Percentiles rank a stretch among this genome's conserved stretches.
phyloP scores from a whole-genome alignment of 2,888 invertebrate genomes.

The Phlogophora meticulosa region DNA sequence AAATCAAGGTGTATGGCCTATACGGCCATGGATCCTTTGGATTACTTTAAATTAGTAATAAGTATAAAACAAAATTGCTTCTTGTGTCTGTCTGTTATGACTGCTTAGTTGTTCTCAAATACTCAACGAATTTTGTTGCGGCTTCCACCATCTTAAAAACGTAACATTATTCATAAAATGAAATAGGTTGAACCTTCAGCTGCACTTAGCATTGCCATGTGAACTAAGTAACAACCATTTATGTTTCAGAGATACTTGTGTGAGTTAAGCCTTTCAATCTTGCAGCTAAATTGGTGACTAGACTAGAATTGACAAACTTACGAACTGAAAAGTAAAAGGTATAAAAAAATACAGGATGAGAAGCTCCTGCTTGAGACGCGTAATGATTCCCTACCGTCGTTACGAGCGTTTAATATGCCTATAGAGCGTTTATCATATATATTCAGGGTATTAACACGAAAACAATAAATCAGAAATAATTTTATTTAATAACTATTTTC shows the following conservation, averaged over 20 bases:
- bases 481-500: slow-evolving; percentile 56
- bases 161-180: background rate
- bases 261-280: background rate
- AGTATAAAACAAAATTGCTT: no score
- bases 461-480: slow-evolving; percentile 20
- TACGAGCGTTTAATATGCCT: background rate
- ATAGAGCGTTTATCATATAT: no score
- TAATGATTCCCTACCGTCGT: background rate
- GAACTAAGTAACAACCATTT: slow-evolving; percentile 23
- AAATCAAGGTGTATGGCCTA: no score
- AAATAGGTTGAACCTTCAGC: background rate
- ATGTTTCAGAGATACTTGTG: background rate
- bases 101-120: no score
- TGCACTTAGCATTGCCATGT: slow-evolving; percentile 10
- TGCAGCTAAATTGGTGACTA: background rate
- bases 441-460: background rate
- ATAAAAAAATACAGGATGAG: background rate
- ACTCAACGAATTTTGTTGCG: no score
- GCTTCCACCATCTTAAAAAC: background rate
- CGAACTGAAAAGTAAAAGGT: background rate
- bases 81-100: no score
- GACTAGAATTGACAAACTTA: background rate
- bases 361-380: no score
- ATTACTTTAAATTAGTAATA: no score
- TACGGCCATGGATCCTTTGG: no score